A percentile compares a stretch with the other conserved stretches of the same genome.
These are phyloP conservation scores for Sebastes vulpes DNA, from an alignment of 2,797 vertebrate genomes.

Conservation along the genomic window DNA sequence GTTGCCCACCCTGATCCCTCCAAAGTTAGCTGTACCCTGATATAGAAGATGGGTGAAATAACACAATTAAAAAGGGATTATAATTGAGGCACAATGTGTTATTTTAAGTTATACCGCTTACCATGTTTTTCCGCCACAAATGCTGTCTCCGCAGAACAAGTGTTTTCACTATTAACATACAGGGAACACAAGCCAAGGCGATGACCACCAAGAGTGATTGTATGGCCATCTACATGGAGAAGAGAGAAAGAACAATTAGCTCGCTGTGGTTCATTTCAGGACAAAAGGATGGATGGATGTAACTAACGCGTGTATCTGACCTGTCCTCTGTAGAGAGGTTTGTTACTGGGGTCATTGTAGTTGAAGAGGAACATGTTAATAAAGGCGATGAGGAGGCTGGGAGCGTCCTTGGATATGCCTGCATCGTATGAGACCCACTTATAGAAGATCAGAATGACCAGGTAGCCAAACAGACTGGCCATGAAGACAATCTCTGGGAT, in stretches of 20 bases:
- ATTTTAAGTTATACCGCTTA: slow-evolving; percentile 39
- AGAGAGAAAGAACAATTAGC: not conserved
- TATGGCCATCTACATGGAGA: slow-evolving; percentile 83
- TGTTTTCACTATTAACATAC: slow-evolving; percentile 96
- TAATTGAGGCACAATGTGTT: not conserved
- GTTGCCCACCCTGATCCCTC: slow-evolving; percentile 96
- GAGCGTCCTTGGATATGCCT: slow-evolving; percentile 88
- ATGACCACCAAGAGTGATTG: slow-evolving; percentile 92
- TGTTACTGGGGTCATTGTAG: slow-evolving; percentile 86
- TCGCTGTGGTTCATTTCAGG: not conserved
- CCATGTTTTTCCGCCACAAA: slow-evolving; percentile 91
- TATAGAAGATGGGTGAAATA: not conserved
- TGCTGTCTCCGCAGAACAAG: slow-evolving; percentile 91
- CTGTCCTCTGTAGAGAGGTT: slow-evolving; percentile 94
- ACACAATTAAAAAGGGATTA: not conserved
- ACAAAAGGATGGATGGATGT: not conserved
- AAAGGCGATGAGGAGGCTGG: slow-evolving; percentile 96
- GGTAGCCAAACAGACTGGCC: slow-evolving; percentile 93
- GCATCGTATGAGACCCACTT: slow-evolving; percentile 94
- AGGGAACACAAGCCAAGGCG: slow-evolving; percentile 93
- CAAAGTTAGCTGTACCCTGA: slow-evolving; percentile 96
- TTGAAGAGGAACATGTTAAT: slow-evolving; percentile 99
- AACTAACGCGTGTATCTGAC: slow-evolving; percentile 67
- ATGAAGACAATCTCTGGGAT: slow-evolving; percentile 98
- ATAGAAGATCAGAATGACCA: slow-evolving; percentile 94